Evolutionary conservation across 2,888 invertebrate genomes (phyloP), one percentile per base, ranked within the genome.

Genomic region (Druceiella hillmani): DNA sequence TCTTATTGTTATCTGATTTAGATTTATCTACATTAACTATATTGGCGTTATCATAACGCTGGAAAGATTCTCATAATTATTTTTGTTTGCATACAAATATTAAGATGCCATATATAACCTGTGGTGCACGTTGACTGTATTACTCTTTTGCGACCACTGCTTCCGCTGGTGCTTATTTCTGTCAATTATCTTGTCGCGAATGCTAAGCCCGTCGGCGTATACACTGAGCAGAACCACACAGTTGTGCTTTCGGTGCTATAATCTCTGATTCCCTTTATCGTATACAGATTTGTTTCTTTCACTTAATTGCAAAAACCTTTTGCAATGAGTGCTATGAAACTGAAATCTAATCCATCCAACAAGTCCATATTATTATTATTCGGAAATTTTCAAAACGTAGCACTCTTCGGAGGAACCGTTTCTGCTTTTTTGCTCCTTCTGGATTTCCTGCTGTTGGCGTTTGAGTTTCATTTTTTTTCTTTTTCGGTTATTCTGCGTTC

Each of bases 281-380:
- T 37, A 13, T 40, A 41, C 17, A 35, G 33, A 10, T 34, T 38
- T 16, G 61, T 61, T 15, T 81, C 81, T 7, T 83, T 82, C 38
- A 83, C 70, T 68, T 83, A 71, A 55, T 84, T 83, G 15, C 83
- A 84, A 51, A 86, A 85, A n/a, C 87, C 87, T 52, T 85, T 86
- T 17, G 87, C 87, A 49, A 83, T 86, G 55, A 89, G 73, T 54
- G 86, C 84, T 78, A 89, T 87, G 64, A 90, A 90, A 62, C 87
- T 88, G 64, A 89, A 90, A 63, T 83, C 90, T 55, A 85, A 76
- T 49, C 84, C 83, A 58, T 89, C 88, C 46, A 91, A 65, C 45
- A 84, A 74, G 44, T 78, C 77, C 88, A 90, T 90, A 56, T 83
- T 84, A 57, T 91, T n/a, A n/a, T 26, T 7, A 33, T 32, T 58